Evolutionary conservation across 2,113 vertebrate genomes (phyloP), one percentile per base, ranked within the genome.

Genomic region (Tauraco erythrolophus): DNA sequence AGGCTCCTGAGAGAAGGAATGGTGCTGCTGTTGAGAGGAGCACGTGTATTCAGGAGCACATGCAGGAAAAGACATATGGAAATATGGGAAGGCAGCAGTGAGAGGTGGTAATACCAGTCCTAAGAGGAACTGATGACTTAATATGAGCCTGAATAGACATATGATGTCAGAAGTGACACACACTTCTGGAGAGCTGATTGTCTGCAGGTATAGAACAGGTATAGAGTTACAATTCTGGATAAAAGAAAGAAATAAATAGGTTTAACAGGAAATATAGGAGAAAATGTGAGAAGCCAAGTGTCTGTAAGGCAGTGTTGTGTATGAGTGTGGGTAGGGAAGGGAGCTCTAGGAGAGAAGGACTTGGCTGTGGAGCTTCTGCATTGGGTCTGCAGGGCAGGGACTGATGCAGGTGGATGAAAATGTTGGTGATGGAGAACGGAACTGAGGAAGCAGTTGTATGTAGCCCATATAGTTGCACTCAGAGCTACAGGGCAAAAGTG

Each of bases 21-120:
- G 1, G n/a, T 46, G 74, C 33, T 30, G 58, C 43, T 0, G 2
- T 39, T 2, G 2, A 53, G 58, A 64, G 31, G 61, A 27, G 46
- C 7, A 30, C 0, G 2, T 0, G 4, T 18, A 4, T 64, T 54
- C 22, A 23, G 75, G 58, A 54, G 68, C 37, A 35, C 0, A 4
- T 31, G 28, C 25, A 19, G 54, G 69, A 51, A 56, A 56, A 0
- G 2, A 11, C 10, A 28, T 21, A 8, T 3, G 24, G 62, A 37
- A 75, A 74, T 35, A 23, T 2, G 14, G n/a, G 54, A 61, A 11
- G 30, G 76, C 25, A 69, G 41, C 41, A 53, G 41, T 17, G 27
- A 30, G 69, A 39, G 46, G 8, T 0, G 5, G n/a, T 27, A 46
- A 56, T 33, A 31, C 19, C 48, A 24, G 35, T 50, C 35, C 18